phyloP scores from a whole-genome alignment of 2,888 invertebrate genomes.

The Coecobrya sp. region DNA sequence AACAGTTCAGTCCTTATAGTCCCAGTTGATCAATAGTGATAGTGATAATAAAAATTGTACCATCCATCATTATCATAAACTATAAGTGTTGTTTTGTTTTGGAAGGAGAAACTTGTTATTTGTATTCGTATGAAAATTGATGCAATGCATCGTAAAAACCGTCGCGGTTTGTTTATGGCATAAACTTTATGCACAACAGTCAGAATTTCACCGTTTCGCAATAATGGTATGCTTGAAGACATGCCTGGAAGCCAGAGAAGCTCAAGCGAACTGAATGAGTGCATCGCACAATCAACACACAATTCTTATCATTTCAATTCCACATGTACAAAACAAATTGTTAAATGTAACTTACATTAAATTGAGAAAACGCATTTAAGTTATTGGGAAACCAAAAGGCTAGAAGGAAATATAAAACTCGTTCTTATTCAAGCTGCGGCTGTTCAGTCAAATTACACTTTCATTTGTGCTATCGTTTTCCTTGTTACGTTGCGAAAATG shows the following conservation, averaged over 20 bases:
- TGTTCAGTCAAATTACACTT: not conserved
- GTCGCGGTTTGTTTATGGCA: slow-evolving; percentile 1
- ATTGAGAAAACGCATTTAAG: not conserved
- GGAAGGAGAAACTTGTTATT: not conserved
- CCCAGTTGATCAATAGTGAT: not conserved
- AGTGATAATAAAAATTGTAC: not conserved
- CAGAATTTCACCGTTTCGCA: not conserved
- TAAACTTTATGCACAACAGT: not conserved
- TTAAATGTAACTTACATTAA: not conserved
- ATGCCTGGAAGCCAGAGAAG: not conserved
- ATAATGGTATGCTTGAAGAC: not conserved
- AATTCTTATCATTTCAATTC: too few species aligned
- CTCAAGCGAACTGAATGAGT: too few species aligned
- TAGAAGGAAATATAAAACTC: too few species aligned
- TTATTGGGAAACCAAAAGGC: not conserved
- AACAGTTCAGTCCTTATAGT: not conserved
- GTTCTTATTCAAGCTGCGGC: not conserved
- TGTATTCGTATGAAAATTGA: not conserved
- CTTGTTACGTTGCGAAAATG: slow-evolving; percentile 40
- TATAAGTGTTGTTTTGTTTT: not conserved
- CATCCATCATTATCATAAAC: not conserved
- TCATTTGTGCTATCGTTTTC: not conserved
- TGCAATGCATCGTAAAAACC: not conserved
- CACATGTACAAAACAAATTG: too few species aligned
- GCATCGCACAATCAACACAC: too few species aligned